phyloP scores from a whole-genome alignment of 1,140 invertebrate species.

The Calosoma granatense region DNA sequence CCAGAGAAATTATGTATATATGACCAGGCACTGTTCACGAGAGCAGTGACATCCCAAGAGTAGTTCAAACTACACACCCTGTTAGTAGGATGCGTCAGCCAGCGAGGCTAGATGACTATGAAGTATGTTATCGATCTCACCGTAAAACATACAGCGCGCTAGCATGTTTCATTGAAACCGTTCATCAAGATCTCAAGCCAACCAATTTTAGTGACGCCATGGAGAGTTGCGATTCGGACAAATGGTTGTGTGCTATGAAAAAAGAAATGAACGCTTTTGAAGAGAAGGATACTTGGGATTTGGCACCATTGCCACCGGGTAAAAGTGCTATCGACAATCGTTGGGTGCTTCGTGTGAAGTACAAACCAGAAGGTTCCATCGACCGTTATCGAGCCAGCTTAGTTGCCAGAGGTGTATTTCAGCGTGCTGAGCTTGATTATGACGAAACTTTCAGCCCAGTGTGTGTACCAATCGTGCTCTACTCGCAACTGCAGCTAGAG shows the following conservation, averaged over 20 bases:
- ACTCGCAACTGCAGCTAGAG: constrained; percentile 29
- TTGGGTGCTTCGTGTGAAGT: not conserved
- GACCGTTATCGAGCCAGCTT: constrained; percentile 25
- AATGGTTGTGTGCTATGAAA: too few relatives aligned
- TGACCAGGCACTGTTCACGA: too few relatives aligned
- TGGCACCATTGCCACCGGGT: not conserved
- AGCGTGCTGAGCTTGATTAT: constrained; percentile 32
- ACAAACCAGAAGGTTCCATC: constrained; percentile 11
- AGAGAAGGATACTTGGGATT: not conserved
- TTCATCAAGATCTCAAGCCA: too few relatives aligned
- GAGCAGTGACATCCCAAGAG: too few relatives aligned
- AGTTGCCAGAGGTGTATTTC: constrained; percentile 30
- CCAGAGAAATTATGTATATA: too few relatives aligned
- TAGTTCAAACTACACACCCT: too few relatives aligned
- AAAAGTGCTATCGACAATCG: not conserved
- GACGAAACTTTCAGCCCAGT: constrained; percentile 36
- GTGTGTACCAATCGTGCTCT: constrained; percentile 31
- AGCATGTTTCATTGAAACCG: too few relatives aligned
- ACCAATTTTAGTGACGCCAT: too few relatives aligned
- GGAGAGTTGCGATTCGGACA: too few relatives aligned
- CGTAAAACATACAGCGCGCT: not conserved
- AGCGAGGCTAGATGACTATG: too few relatives aligned
- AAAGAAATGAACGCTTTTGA: not conserved
- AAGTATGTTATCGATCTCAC: not conserved
- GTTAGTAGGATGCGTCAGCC: too few relatives aligned